Evolutionary conservation across 2,797 vertebrate genomes (phyloP), one percentile per base, ranked within the genome.

Genomic region (Oophaga sylvatica): DNA sequence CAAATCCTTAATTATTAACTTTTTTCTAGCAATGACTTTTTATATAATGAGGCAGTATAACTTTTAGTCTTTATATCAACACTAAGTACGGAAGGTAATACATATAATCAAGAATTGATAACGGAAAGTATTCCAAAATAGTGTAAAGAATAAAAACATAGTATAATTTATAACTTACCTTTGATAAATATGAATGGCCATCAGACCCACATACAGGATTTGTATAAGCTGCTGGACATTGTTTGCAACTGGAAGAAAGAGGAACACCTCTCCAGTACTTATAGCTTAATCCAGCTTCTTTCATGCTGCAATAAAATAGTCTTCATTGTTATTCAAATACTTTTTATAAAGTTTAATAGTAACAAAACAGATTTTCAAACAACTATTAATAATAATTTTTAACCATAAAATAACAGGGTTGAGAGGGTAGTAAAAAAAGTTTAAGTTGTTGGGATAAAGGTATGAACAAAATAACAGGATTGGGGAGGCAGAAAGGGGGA

Each of bases 121-220:
- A 20, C 12, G 9, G 3, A 53, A 45, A 76, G 5, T 75, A 13
- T 45, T 73, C 19, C 22, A 2, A 73, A 41, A 45, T 48, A n/a
- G 10, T 1, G n/a, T 48, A 10, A 65, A n/a, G 9, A 9, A 56
- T 10, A 56, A 70, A 70, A 35, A 35, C 70, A 1, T 2, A 9
- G 0, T 48, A 2, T 11, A 81, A 12, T 53, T 4, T 0, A 56
- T 19, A 84, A 85, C 91, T 95, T 93, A 99, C 98, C 97, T 97
- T 96, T 90, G 97, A 96, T 88, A 97, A 97, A 91, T 99, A 99
- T 82, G 94, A 94, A 91, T 97, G 97, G 45, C 97, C 96, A 80
- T 99, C 97, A 56, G 96, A 97, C 90, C 97, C 98, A 93, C 98
- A 99, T 48, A 99, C 96, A 0, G 96, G 96, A 87, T 93, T 94